A percentile compares a stretch with the other conserved stretches of the same genome.
These are phyloP conservation scores for Felis chaus DNA, from an alignment of 2,113 vertebrate genomes.

Conservation along the genomic window DNA sequence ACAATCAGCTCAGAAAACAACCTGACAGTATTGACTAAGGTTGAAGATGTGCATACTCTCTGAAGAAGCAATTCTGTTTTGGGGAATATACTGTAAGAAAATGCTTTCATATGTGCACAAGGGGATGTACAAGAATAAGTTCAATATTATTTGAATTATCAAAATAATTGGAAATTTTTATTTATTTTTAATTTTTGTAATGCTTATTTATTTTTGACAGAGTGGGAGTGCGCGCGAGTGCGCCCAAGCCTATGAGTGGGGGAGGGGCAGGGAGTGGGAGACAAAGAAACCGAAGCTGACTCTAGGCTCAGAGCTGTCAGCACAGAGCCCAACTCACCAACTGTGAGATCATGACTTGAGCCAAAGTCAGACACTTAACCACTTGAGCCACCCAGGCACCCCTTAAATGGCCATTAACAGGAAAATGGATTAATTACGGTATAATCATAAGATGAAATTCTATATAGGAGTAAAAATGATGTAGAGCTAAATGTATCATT, in stretches of 20 bases:
- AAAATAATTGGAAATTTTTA: conserved; percentile 19
- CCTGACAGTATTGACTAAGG: background rate
- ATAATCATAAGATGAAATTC: background rate
- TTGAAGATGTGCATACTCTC: background rate
- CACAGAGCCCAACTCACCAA: too few relatives aligned
- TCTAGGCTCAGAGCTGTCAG: too few relatives aligned
- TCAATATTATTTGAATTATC: background rate
- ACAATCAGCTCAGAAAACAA: background rate
- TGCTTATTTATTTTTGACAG: too few relatives aligned
- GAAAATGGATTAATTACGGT: background rate
- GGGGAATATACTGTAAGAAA: background rate
- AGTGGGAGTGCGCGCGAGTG: too few relatives aligned
- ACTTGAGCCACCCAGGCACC: too few relatives aligned
- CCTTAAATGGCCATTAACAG: background rate
- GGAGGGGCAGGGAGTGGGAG: too few relatives aligned
- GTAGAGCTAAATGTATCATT: background rate
- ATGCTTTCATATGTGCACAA: background rate
- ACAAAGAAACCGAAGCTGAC: too few relatives aligned
- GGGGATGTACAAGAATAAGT: background rate
- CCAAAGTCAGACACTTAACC: too few relatives aligned
- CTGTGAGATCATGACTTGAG: too few relatives aligned
- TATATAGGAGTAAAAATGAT: background rate
- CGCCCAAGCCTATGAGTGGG: too few relatives aligned
- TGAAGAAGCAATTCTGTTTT: background rate
- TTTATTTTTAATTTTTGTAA: too few relatives aligned